Conservation (phyloP, 2,113 vertebrate species). For the Nycticorax nycticorax region DNA sequence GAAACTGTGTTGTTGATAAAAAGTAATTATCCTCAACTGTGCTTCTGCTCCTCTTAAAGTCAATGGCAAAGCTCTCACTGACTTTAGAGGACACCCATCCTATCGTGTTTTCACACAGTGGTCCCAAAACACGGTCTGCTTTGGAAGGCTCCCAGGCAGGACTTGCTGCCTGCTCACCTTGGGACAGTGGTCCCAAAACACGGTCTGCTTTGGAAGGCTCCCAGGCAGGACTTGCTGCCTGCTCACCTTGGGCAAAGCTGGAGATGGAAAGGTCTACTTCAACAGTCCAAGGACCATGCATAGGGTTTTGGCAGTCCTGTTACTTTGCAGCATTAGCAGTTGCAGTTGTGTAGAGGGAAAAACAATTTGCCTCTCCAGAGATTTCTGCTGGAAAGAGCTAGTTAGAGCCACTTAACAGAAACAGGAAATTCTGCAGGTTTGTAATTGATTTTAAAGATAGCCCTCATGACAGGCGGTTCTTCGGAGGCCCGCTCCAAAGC, state of each 20-base stretch:
- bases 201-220: neutral
- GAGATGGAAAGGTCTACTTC: neutral
- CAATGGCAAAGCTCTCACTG: neutral
- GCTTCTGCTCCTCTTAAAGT: neutral
- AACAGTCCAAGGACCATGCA: neutral
- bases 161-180: neutral
- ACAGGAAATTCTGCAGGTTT: constrained; percentile 21
- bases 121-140: neutral
- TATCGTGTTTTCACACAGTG: neutral
- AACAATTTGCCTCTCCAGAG: neutral
- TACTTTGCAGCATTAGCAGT: neutral
- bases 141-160: neutral
- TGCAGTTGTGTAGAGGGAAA: neutral
- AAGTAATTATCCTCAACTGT: neutral
- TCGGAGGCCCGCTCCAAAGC: neutral
- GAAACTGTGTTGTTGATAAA: neutral
- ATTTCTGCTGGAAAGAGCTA: constrained; percentile 8
- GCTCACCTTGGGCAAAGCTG: neutral
- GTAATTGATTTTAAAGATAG: neutral
- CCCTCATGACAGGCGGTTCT: neutral
- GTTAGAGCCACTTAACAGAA: neutral
- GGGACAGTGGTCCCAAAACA: neutral
- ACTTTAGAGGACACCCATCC: neutral
- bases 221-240: neutral
- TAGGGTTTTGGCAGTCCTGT: neutral